Base-by-base conservation (phyloP, 30 jellyfish, hydroid and myxozoan genomes). In the Aurelia sp. region DNA sequence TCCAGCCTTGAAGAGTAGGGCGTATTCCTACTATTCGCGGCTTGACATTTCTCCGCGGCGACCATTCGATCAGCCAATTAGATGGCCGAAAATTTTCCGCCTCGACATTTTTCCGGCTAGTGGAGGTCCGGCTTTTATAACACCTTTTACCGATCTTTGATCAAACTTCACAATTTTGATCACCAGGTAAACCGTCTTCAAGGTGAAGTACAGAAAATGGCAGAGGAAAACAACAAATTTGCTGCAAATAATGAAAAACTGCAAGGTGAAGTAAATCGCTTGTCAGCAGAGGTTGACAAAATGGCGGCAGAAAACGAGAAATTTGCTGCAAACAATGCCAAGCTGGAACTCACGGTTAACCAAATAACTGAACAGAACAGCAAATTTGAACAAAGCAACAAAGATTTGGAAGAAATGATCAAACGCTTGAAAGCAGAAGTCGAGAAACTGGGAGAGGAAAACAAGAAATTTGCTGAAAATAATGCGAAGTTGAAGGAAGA, bases 401-500 rank as follows among this genome's bases (percentile, higher is more conserved):
- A 92, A 80, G 86, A 92, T 71, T 62, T 92, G 69, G 94, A 90
- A 4, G 95, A 86, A 30, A 92, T 86, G 59, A 86, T 92, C 48
- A 86, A 80, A 21, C 59, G 92, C 41, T 66, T 92, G 67, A 86
- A 80, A 80, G 97, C 95, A 11, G 98, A 92, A 74, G 82, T 86
- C 41, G 89, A 66, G 20, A 81, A 89, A 82, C 79, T 92, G 82
- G 98, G 90, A 2, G 96, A 65, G 41, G 96, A 92, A 66, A 92
- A 92, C 62, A 75, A 82, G 79, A 92, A 92, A 60, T 91, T 91
- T 86, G 98, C 98, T 58, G 96, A 91, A 61, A 91, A 91, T 62
- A 91, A 91, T 53, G 98, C 87, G 20, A 86, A 91, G 16, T 84
- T 92, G 30, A 75, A 92, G 86, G 80, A 80, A 68, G 96, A 92